These are phyloP conservation scores for Coremacera marginata DNA, from an alignment of 2,888 invertebrate species.

Conservation along the genomic window DNA sequence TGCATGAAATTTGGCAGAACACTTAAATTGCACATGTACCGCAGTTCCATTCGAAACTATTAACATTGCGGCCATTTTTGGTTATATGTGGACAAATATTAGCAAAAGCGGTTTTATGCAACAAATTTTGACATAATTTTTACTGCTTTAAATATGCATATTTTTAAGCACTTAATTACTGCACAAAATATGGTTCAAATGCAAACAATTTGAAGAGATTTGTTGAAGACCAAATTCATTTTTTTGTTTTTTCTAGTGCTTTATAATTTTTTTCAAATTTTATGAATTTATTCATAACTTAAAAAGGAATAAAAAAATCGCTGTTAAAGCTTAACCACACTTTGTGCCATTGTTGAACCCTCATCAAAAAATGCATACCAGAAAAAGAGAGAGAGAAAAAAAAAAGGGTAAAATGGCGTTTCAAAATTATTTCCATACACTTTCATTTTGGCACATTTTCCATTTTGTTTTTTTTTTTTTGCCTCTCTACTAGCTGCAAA, in stretches of 20 bases:
- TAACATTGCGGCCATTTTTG: not conserved
- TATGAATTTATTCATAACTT: conserved; percentile 4
- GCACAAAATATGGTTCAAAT: not conserved
- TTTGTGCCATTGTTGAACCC: not conserved
- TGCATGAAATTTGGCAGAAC: not conserved
- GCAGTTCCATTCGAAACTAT: not conserved
- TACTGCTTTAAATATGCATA: not conserved
- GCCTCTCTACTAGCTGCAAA: not conserved
- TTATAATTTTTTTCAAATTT: no score
- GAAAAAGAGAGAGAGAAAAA: not conserved
- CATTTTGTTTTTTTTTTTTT: no score
- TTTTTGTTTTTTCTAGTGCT: no score
- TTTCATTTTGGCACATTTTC: conserved; percentile 10
- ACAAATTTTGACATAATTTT: not conserved
- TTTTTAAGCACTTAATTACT: not conserved
- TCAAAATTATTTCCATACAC: conserved; percentile 6
- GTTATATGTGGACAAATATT: not conserved
- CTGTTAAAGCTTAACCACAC: not conserved
- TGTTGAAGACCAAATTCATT: not conserved
- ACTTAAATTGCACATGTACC: not conserved
- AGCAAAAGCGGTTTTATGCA: not conserved
- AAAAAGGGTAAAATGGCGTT: not conserved
- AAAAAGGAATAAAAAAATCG: not conserved
- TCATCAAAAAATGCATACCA: not conserved
- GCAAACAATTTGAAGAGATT: not conserved